Evolutionary conservation across 2,113 vertebrate genomes (phyloP).

Genomic region (Brachirus orientalis): DNA sequence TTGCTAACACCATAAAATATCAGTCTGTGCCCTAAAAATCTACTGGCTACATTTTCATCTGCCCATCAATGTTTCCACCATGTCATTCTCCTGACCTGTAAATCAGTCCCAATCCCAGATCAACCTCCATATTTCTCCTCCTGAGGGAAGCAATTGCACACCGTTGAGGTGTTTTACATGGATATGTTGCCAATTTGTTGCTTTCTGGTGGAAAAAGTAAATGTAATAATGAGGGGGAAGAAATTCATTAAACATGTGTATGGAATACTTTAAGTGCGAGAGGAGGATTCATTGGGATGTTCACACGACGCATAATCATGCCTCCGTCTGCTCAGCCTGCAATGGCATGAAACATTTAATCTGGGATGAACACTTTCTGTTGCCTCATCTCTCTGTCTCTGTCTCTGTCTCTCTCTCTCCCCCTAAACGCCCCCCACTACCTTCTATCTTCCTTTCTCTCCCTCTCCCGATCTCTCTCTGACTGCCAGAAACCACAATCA

Average conservation of each 20-base stretch:
- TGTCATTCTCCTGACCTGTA: constrained; percentile 20
- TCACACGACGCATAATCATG: constrained; percentile 82
- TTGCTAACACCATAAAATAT: neutral
- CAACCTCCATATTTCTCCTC: constrained; percentile 30
- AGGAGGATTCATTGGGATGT: constrained; percentile 79
- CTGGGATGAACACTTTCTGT: constrained; percentile 84
- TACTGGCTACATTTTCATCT: constrained; percentile 15
- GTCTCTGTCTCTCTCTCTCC: neutral
- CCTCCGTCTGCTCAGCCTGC: constrained; percentile 81
- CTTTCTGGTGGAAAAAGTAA: constrained; percentile 64
- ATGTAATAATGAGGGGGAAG: constrained; percentile 71
- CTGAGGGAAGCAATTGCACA: constrained; percentile 38
- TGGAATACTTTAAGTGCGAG: constrained; percentile 72
- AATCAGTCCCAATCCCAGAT: constrained; percentile 23
- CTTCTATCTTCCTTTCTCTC: constrained; percentile 31
- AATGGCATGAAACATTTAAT: constrained; percentile 88
- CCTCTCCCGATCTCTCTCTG: constrained; percentile 56
- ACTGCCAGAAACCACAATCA: constrained; percentile 89
- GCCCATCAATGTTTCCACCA: constrained; percentile 14
- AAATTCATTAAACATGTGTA: constrained; percentile 75
- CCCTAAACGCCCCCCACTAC: constrained; percentile 26
- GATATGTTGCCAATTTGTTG: constrained; percentile 76
- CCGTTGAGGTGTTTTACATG: constrained; percentile 55
- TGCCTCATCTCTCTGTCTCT: constrained; percentile 43
- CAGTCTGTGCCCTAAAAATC: constrained; percentile 11